Evolutionary conservation across 2,113 vertebrate species (phyloP), one percentile per base, ranked within the genome.

Genomic region (Dermatemys mawii): DNA sequence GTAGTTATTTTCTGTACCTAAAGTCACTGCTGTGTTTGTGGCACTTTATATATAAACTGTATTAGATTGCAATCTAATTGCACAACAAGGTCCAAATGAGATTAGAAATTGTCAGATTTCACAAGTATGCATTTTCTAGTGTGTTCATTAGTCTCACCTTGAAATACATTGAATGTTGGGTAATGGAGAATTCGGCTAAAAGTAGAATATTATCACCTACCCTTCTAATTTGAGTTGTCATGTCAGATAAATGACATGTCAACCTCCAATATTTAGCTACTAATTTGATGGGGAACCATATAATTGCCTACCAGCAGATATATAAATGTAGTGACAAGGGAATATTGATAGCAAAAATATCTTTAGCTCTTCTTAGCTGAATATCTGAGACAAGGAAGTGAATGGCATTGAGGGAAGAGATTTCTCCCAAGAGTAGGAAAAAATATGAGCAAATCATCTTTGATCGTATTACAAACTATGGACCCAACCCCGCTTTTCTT

Each of bases 401-500:
- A 82, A 84, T 81, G 12, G 46, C 48, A 78, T 7, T 86, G 55
- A 49, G 32, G 51, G 22, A n/a, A 35, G 7, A 82, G 27, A 44
- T 11, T 44, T 67, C 22, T 82, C 70, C 22, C 3, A 78, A 90
- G 82, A 53, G 27, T 83, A 11, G 24, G 86, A 78, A 84, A 84
- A 50, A 0, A 55, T 41, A 27, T 44, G 6, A 70, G 6, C 5
- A 70, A 67, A n/a, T 46, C 41, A 49, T 27, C 35, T 73, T 14
- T 32, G 44, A 54, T 70, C 13, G 9, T n/a, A 13, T 29, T 48
- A 84, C 4, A 60, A 60, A 60, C 32, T 1, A 44, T 46, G 2
- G 94, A 94, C 93, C 96, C 67, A 88, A 94, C 84, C 89, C 90
- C 16, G 27, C 1, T 41, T 51, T 11, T 19, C n/a, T 38, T 32